Percentiles rank a stretch among this genome's conserved stretches.
phyloP scores from a whole-genome alignment of 1,140 invertebrate species.

The Drosophila ercepeae region DNA sequence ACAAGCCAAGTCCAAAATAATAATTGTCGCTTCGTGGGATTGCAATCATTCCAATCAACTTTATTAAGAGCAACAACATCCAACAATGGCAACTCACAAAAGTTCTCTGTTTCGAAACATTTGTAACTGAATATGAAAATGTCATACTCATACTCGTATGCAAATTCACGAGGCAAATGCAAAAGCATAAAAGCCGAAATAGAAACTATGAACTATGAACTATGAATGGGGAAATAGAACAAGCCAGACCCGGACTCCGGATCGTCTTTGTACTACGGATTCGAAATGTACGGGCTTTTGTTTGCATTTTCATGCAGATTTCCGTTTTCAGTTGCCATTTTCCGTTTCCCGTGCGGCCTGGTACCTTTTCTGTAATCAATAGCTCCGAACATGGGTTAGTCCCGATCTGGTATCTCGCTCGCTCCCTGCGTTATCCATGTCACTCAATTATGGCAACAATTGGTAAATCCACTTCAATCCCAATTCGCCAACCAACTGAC shows the following conservation, averaged over 20 bases:
- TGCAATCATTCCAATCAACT: constrained; percentile 16
- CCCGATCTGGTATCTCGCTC: not conserved
- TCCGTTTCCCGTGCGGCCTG: constrained; percentile 21
- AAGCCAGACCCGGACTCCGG: constrained; percentile 3
- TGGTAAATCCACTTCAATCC: constrained; percentile 72
- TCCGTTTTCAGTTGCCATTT: constrained; percentile 55
- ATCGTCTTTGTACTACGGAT: constrained; percentile 20
- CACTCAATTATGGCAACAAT: constrained; percentile 82
- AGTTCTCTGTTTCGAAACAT: constrained; percentile 57
- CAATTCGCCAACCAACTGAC: constrained; percentile 61
- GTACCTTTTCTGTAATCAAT: constrained; percentile 81
- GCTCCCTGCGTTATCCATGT: constrained; percentile 61
- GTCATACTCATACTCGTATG: constrained; percentile 38
- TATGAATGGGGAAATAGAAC: constrained; percentile 30
- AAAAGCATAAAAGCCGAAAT: constrained; percentile 55
- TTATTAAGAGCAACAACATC: constrained; percentile 18
- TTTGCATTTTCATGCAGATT: constrained; percentile 80
- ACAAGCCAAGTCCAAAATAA: constrained; percentile 35
- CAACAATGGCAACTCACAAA: constrained; percentile 48
- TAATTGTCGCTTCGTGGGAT: constrained; percentile 63
- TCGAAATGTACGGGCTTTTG: constrained; percentile 59
- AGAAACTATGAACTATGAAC: constrained; percentile 36
- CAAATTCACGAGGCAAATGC: constrained; percentile 52
- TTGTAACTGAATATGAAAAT: constrained; percentile 68
- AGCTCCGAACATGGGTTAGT: constrained; percentile 25